These are phyloP conservation scores for Abrostola triplasia DNA, from an alignment of 2,888 invertebrate species.

Conservation along the genomic window DNA sequence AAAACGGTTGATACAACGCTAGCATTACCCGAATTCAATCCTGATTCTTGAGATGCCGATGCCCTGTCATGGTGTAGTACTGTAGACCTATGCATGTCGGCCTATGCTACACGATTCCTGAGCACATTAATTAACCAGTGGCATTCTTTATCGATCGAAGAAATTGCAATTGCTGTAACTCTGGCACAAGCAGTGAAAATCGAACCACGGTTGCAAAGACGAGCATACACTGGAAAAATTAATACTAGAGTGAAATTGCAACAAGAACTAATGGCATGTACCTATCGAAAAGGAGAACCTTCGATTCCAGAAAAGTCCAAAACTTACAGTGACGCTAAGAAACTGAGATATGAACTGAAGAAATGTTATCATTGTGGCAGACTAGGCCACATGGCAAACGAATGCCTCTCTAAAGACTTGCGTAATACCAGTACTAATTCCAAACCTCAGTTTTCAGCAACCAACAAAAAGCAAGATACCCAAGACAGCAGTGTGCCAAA, in stretches of 20 bases:
- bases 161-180: slow-evolving; percentile 5
- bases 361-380: slow-evolving; percentile 5
- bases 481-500: too few relatives aligned
- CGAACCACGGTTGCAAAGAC: too few relatives aligned
- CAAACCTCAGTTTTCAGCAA: too few relatives aligned
- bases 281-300: slow-evolving; percentile 1
- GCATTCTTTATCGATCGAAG: neutral
- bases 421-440: too few relatives aligned
- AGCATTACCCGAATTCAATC: slow-evolving; percentile 2
- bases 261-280: too few relatives aligned
- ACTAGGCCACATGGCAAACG: slow-evolving; percentile 2
- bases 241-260: too few relatives aligned
- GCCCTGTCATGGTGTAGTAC: slow-evolving; percentile 3
- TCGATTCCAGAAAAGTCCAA: neutral
- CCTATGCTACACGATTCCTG: neutral
- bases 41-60: neutral
- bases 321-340: slow-evolving; percentile 5
- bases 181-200: too few relatives aligned
- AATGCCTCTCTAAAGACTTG: too few relatives aligned
- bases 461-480: too few relatives aligned
- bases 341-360: neutral
- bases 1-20: neutral
- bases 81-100: neutral
- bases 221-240: too few relatives aligned
- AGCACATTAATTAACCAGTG: neutral